These are phyloP conservation scores for Linnaemya vulpina DNA, from an alignment of 2,888 invertebrate species.

Conservation along the genomic window DNA sequence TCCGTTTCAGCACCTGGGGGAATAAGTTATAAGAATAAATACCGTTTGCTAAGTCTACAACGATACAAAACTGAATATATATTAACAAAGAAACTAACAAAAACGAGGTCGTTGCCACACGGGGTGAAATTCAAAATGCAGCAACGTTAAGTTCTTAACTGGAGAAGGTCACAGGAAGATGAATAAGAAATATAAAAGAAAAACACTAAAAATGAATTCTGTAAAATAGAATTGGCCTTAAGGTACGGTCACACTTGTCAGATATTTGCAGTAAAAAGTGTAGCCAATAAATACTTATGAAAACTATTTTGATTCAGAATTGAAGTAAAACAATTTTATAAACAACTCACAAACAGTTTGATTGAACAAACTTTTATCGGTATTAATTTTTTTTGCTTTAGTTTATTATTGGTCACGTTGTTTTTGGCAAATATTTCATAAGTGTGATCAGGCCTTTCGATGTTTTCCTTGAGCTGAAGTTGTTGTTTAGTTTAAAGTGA, in stretches of 20 bases:
- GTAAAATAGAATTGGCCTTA: slow-evolving; percentile 26
- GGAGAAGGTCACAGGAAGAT: slow-evolving; percentile 48
- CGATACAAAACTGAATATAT: neutral
- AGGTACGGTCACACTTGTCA: too few species aligned
- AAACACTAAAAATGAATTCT: neutral
- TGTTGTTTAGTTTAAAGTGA: slow-evolving; percentile 40
- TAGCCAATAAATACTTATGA: too few species aligned
- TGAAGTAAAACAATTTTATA: too few species aligned
- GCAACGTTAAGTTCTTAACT: neutral
- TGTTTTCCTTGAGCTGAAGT: slow-evolving; percentile 8
- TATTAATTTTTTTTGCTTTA: too few species aligned
- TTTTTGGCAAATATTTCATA: too few species aligned
- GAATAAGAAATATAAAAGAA: neutral
- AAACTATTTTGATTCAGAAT: too few species aligned
- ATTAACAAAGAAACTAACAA: slow-evolving; percentile 10
- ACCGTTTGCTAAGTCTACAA: slow-evolving; percentile 44
- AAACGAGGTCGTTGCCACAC: slow-evolving; percentile 50
- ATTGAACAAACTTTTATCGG: too few species aligned
- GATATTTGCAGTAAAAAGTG: too few species aligned
- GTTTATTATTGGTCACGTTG: too few species aligned
- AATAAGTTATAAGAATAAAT: slow-evolving; percentile 60
- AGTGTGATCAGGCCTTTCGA: slow-evolving; percentile 43
- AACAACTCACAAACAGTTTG: too few species aligned
- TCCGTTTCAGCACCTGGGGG: slow-evolving; percentile 52
- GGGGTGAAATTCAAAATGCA: slow-evolving; percentile 50